phyloP scores from a whole-genome alignment of 2,113 vertebrate genomes.

The Pangasianodon gigas region DNA sequence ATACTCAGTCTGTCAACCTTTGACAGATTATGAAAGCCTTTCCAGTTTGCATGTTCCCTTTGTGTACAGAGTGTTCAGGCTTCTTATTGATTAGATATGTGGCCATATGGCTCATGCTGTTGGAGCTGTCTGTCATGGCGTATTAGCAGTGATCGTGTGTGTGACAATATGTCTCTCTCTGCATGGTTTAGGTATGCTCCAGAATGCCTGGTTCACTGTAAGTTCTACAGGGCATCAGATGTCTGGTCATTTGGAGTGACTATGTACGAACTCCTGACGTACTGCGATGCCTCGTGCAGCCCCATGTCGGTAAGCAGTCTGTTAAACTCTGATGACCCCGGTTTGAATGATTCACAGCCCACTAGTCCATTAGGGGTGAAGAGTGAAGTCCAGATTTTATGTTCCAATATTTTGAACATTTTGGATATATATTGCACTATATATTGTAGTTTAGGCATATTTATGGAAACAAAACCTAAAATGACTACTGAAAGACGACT shows the following conservation, averaged over 20 bases:
- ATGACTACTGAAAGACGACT: neutral
- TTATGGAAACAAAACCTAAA: neutral
- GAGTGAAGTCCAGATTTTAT: neutral
- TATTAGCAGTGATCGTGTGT: neutral
- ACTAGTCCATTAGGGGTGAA: neutral
- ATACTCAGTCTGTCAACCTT: neutral
- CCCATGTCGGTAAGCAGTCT: constrained; percentile 83
- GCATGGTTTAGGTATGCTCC: constrained; percentile 86
- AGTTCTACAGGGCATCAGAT: constrained; percentile 93
- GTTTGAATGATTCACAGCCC: neutral
- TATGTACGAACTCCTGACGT: constrained; percentile 91
- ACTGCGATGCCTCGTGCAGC: constrained; percentile 83
- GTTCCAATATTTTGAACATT: neutral
- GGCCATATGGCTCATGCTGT: neutral
- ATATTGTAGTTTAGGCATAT: neutral
- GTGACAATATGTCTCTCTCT: neutral
- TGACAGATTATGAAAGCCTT: neutral
- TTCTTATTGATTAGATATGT: neutral
- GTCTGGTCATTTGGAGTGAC: constrained; percentile 98
- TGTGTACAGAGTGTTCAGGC: neutral
- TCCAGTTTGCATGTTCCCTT: neutral
- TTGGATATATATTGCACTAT: neutral
- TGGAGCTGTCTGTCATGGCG: neutral
- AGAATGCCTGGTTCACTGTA: constrained; percentile 89
- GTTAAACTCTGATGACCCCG: neutral